Evolutionary conservation across 2,113 vertebrate genomes (phyloP).

Genomic region (Plecturocebus donacophilus): DNA sequence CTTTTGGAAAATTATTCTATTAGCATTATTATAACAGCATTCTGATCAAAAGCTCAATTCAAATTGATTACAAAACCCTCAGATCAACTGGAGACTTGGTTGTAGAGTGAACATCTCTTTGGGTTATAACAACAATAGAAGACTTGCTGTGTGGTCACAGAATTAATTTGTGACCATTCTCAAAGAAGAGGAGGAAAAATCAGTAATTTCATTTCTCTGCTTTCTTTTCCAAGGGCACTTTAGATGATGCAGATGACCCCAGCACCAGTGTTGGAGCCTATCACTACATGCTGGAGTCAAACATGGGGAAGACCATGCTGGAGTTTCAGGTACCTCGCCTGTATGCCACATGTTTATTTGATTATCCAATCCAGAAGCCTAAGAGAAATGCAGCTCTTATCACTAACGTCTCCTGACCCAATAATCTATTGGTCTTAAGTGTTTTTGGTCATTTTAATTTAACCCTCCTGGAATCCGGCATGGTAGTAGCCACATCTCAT

Average conservation of each 20-base stretch:
- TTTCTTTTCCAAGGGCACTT: conserved; percentile 85
- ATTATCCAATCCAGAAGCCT: neutral
- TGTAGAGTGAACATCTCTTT: neutral
- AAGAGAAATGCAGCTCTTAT: neutral
- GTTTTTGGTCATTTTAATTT: neutral
- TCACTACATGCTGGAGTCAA: conserved; percentile 90
- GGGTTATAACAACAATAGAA: neutral
- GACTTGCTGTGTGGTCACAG: neutral
- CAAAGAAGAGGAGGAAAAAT: neutral
- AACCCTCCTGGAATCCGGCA: neutral
- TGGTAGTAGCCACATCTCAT: neutral
- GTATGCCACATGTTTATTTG: neutral
- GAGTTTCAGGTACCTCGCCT: conserved; percentile 91
- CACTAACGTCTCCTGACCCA: neutral
- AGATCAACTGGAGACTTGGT: neutral
- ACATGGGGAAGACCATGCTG: conserved; percentile 92
- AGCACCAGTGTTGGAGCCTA: conserved; percentile 93
- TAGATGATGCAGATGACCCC: conserved; percentile 90
- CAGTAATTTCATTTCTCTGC: neutral
- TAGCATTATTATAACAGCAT: neutral
- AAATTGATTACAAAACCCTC: neutral
- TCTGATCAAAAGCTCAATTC: conserved; percentile 22
- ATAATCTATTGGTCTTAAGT: neutral
- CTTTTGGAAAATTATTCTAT: conserved; percentile 1
- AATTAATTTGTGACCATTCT: neutral